Evolutionary conservation across 2,797 vertebrate genomes (phyloP).

Genomic region (Erethizon dorsatum): DNA sequence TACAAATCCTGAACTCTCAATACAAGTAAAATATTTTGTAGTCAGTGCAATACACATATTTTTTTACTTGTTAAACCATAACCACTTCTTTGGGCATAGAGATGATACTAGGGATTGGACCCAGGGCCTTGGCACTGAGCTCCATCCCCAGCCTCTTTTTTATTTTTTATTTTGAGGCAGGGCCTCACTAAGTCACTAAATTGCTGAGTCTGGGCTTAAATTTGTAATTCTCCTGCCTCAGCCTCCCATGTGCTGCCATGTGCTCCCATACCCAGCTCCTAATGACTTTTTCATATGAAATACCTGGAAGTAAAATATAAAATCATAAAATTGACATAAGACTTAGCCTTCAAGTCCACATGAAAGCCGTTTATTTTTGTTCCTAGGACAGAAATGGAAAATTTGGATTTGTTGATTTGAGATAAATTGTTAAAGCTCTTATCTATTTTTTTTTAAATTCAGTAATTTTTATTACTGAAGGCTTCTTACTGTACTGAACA

Average conservation of each 20-base stretch:
- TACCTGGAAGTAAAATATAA: constrained; percentile 31
- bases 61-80: neutral
- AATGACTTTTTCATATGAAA: neutral
- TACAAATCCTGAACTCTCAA: neutral
- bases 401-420: constrained; percentile 36
- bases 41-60: neutral
- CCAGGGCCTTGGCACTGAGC: neutral
- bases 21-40: neutral
- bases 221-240: neutral
- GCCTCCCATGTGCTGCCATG: neutral
- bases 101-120: neutral
- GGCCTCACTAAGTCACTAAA: neutral
- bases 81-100: neutral
- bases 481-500: neutral
- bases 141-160: neutral
- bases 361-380: constrained; percentile 32
- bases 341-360: neutral
- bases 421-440: constrained; percentile 39
- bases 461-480: neutral
- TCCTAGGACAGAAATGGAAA: neutral
- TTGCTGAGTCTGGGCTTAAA: neutral
- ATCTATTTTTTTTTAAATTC: neutral
- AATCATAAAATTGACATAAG: neutral
- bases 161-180: neutral
- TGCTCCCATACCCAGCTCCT: neutral